A percentile compares a stretch with the other conserved stretches of the same genome.
Conservation (phyloP, 2,888 invertebrate genomes). For the Incurvaria masculella region DNA sequence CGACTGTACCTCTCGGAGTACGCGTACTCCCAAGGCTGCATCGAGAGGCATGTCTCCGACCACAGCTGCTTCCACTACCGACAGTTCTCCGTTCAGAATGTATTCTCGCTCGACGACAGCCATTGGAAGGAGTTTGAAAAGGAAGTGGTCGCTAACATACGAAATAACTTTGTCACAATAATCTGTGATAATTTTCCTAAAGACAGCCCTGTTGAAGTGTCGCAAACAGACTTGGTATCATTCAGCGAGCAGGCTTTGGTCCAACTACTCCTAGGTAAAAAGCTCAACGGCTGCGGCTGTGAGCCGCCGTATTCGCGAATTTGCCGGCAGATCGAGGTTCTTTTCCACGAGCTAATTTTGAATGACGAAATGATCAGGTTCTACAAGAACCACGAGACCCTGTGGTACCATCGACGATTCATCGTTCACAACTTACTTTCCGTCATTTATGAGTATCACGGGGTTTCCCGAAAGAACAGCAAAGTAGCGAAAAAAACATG, state of each 20-base stretch:
- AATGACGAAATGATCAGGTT: constrained; percentile 60
- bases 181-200: constrained; percentile 28
- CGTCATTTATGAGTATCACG: constrained; percentile 44
- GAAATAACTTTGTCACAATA: constrained; percentile 29
- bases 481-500: constrained; percentile 28
- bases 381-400: constrained; percentile 72
- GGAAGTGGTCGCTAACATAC: constrained; percentile 28
- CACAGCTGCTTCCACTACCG: constrained; percentile 79
- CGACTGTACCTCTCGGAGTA: constrained; percentile 56
- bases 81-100: constrained; percentile 57
- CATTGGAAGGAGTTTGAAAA: constrained; percentile 26
- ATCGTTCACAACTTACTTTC: constrained; percentile 48
- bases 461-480: constrained; percentile 32
- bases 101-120: constrained; percentile 22
- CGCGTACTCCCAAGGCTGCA: constrained; percentile 63
- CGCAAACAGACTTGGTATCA: constrained; percentile 28
- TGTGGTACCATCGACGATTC: constrained; percentile 78
- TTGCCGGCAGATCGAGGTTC: constrained; percentile 34
- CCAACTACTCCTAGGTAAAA: constrained; percentile 31
- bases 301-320: constrained; percentile 31
- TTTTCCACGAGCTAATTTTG: constrained; percentile 52
- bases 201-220: constrained; percentile 24
- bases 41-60: constrained; percentile 72
- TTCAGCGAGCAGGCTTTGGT: constrained; percentile 33
- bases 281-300: constrained; percentile 32